Evolutionary conservation across 2,888 invertebrate species (phyloP).

Genomic region (Parasteatoda lunata): DNA sequence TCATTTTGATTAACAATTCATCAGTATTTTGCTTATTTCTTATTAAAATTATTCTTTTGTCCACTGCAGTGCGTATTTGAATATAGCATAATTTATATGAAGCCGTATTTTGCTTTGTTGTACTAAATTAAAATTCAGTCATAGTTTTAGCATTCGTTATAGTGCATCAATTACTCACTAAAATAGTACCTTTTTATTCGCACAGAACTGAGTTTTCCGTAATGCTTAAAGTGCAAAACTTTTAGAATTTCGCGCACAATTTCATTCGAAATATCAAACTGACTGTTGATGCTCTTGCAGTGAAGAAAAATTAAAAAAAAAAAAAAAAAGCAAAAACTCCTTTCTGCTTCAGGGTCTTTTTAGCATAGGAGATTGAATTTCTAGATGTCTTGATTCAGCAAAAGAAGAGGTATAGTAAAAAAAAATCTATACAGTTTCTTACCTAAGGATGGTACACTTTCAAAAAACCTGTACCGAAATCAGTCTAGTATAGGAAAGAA

Average conservation of each 20-base stretch:
- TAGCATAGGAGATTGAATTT: constrained; percentile 45
- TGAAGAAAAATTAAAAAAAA: constrained; percentile 4
- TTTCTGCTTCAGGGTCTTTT: neutral
- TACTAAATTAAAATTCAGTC: no score
- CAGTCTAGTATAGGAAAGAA: constrained; percentile 8
- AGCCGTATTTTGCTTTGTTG: no score
- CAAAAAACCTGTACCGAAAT: neutral
- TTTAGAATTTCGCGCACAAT: neutral
- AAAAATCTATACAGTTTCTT: no score
- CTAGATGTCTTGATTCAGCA: constrained; percentile 56
- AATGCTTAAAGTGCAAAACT: neutral
- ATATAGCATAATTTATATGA: no score
- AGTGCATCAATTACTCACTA: no score
- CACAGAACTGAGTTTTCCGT: neutral
- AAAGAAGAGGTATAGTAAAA: no score
- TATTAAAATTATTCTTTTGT: no score
- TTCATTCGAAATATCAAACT: neutral
- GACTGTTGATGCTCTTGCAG: neutral
- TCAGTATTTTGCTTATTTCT: no score
- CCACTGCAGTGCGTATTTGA: no score
- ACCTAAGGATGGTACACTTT: constrained; percentile 19
- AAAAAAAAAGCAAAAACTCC: constrained; percentile 8
- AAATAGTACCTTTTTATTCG: no score
- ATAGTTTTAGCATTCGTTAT: no score
- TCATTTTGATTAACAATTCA: no score